These are phyloP conservation scores for Limenitis camilla DNA, from an alignment of 2,888 invertebrate species.

Conservation along the genomic window DNA sequence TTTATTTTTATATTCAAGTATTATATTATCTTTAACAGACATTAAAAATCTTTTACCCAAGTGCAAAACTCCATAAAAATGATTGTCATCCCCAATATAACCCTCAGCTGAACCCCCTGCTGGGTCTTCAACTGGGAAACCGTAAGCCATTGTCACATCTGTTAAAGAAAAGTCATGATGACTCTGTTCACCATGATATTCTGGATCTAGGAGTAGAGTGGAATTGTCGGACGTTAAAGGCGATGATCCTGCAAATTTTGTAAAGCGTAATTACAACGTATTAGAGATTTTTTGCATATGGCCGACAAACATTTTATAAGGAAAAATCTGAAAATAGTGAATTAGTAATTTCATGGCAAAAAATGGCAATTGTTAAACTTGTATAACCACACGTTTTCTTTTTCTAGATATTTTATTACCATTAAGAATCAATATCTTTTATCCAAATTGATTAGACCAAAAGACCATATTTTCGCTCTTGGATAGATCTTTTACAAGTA, in stretches of 20 bases:
- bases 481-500: no score
- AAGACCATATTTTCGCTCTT: no score
- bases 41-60: slow-evolving; percentile 34
- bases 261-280: no score
- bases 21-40: not conserved
- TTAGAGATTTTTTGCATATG: no score
- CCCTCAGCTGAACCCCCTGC: slow-evolving; percentile 57
- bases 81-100: slow-evolving; percentile 58
- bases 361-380: no score
- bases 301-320: no score
- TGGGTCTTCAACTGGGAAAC: slow-evolving; percentile 50
- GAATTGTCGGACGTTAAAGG: slow-evolving; percentile 37
- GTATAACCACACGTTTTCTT: no score
- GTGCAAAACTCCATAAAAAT: slow-evolving; percentile 61
- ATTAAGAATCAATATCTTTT: no score
- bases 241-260: slow-evolving; percentile 6
- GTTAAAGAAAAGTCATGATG: slow-evolving; percentile 30
- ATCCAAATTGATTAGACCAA: no score
- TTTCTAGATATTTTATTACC: no score
- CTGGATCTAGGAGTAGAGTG: slow-evolving; percentile 46
- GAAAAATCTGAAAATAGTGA: no score
- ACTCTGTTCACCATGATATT: slow-evolving; percentile 18
- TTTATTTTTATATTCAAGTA: not conserved
- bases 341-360: no score
- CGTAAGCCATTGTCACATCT: slow-evolving; percentile 52